Evolutionary conservation across 2,113 vertebrate species (phyloP), one percentile per base, ranked within the genome.

Genomic region (Macrotus californicus): DNA sequence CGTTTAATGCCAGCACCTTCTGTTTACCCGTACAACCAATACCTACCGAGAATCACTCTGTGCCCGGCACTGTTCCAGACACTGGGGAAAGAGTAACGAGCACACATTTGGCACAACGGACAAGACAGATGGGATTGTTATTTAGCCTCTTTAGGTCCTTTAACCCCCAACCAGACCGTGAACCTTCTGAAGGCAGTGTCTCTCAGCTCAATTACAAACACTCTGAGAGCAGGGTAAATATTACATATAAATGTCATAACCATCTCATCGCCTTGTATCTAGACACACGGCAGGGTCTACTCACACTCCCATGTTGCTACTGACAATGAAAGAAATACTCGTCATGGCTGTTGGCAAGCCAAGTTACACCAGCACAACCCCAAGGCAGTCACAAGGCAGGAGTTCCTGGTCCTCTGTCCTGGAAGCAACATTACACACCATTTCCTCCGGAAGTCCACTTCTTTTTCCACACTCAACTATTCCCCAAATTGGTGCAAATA

Each of bases 151-250:
- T 92, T 56, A 82, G 34, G 36, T 81, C 59, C 66, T 92, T 81
- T 56, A 69, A 48, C 15, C 11, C 34, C 15, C 43, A 43, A 29
- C 56, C 43, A 91, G 36, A 89, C 10, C 82, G 18, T 13, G 91
- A 88, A 91, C 50, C 14, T 89, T 86, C 54, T 56, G 8, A 91
- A 91, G 36, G 46, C 24, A 91, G 9, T 29, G 61, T 19, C 61
- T 82, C 66, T 91, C 54, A 91, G 77, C 50, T 61, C 69, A 24
- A 67, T 85, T 77, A 82, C 34, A 93, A 95, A 91, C 26, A 82
- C 41, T 13, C 70, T 24, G 29, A 85, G 7, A 80, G 22, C 19
- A 75, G 3, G 48, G 50, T 77, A 96, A 93, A 70, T 82, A 54
- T 31, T 54, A 69, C 5, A 64, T 14, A 43, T 70, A 91, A 81